phyloP scores from a whole-genome alignment of 2,888 invertebrate genomes.

The Polydrusus tereticollis region DNA sequence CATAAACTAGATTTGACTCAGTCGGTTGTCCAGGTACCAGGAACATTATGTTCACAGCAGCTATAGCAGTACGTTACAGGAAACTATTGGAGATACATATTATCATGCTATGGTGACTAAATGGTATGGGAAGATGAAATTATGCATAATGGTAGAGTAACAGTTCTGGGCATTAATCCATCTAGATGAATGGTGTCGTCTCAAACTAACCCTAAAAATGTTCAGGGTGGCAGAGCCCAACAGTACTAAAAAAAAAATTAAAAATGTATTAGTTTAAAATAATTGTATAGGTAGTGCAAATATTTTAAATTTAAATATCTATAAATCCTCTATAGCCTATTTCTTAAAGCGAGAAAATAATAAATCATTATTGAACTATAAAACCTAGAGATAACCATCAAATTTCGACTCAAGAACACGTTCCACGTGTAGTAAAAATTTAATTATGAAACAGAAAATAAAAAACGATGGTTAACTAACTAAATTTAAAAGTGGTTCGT shows the following conservation, averaged over 20 bases:
- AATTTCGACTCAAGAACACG: too few species aligned
- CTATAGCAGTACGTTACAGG: background rate
- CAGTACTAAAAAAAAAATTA: slow-evolving; percentile 7
- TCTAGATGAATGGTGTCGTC: background rate
- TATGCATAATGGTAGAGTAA: background rate
- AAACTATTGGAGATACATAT: slow-evolving; percentile 3
- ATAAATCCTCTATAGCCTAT: too few species aligned
- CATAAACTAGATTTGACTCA: slow-evolving; percentile 20
- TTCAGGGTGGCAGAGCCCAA: slow-evolving; percentile 25
- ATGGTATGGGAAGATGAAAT: background rate
- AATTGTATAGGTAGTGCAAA: background rate
- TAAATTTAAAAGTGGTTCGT: too few species aligned
- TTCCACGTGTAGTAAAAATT: too few species aligned
- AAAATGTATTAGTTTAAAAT: background rate
- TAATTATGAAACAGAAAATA: too few species aligned
- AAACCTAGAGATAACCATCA: too few species aligned
- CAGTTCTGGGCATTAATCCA: background rate
- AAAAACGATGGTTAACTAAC: too few species aligned
- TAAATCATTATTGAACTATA: too few species aligned
- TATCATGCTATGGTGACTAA: background rate
- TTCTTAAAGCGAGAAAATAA: too few species aligned
- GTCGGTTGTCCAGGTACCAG: slow-evolving; percentile 32
- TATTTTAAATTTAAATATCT: too few species aligned
- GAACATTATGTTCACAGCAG: slow-evolving; percentile 25
- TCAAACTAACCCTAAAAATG: slow-evolving; percentile 19